Conservation (phyloP, 2,888 invertebrate genomes). For the Fragum fragum region DNA sequence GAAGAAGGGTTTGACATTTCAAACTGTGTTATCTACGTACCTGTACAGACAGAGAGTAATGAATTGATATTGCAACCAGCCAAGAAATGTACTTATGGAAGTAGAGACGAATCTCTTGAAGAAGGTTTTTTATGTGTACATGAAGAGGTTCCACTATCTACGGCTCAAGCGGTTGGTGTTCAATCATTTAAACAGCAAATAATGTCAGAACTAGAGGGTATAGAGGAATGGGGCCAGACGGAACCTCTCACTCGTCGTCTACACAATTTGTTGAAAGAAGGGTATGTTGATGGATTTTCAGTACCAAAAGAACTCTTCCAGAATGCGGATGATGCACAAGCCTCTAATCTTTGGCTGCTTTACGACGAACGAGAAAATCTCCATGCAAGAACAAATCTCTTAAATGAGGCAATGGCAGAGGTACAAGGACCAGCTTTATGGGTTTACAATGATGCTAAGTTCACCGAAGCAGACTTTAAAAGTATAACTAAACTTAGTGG, state of each 20-base stretch:
- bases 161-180: slow-evolving; percentile 75
- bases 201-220: slow-evolving; percentile 66
- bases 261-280: slow-evolving; percentile 70
- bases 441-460: slow-evolving; percentile 83
- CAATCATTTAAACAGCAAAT: slow-evolving; percentile 73
- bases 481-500: slow-evolving; percentile 84
- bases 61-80: slow-evolving; percentile 26
- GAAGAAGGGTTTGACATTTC: not conserved
- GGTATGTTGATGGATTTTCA: slow-evolving; percentile 80
- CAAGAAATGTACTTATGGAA: slow-evolving; percentile 38
- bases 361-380: slow-evolving; percentile 81
- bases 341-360: slow-evolving; percentile 73
- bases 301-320: slow-evolving; percentile 82
- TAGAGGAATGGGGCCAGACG: slow-evolving; percentile 75
- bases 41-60: slow-evolving; percentile 19
- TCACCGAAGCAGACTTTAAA: slow-evolving; percentile 81
- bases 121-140: slow-evolving; percentile 42
- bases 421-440: slow-evolving; percentile 85
- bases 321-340: slow-evolving; percentile 83
- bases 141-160: slow-evolving; percentile 49
- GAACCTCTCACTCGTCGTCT: slow-evolving; percentile 78
- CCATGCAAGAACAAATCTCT: slow-evolving; percentile 71
- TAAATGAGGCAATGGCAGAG: slow-evolving; percentile 79
- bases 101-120: not conserved
- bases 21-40: slow-evolving; percentile 32